Evolutionary conservation across 1,140 invertebrate genomes (phyloP), one percentile per base, ranked within the genome.

Genomic region (Acromyrmex echinatior): DNA sequence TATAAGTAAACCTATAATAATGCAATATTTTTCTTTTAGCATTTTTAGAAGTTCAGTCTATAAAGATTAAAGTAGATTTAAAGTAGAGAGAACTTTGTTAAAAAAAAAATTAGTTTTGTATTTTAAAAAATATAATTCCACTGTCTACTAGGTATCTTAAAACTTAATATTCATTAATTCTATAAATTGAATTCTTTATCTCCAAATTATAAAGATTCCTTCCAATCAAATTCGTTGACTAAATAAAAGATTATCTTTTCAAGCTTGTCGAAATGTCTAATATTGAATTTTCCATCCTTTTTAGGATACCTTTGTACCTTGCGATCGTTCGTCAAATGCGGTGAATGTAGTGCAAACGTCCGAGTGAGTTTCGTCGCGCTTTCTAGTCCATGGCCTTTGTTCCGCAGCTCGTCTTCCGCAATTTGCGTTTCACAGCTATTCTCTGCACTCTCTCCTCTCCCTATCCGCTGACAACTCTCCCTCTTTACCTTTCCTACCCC

Each of bases 351-450:
- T 62, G 56, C 39, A 14, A 74, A 76, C n/a, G 80, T 84, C 58
- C 58, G 58, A 84, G 5, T 16, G 58, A 76, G 31, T 84, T n/a
- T 53, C 56, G 39, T 62, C 31, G 35, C 68, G 25, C 79, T 81
- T 76, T 84, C 80, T 62, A 28, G 21, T 45, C 25, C 63, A 45
- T 31, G 51, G 68, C 56, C 39, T 84, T 74, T 84, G 56, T 76
- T 63, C 16, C 35, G 12, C 5, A 49, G 28, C 56, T 74, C 70
- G 70, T 84, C 80, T 84, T 84, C 70, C 28, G 39, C 56, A 84
- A 84, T 84, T 84, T 84, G 28, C 80, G 70, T 84, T 73, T 63
- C 80, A 49, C 39, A 60, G 70, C 80, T 53, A 68, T 66, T 66
- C 62, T 62, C 73, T 31, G 45, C 39, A 39, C 45, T 21, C 65